Evolutionary conservation across 2,888 invertebrate species (phyloP), one percentile per base, ranked within the genome.

Genomic region (Sinhomidia bicolor): DNA sequence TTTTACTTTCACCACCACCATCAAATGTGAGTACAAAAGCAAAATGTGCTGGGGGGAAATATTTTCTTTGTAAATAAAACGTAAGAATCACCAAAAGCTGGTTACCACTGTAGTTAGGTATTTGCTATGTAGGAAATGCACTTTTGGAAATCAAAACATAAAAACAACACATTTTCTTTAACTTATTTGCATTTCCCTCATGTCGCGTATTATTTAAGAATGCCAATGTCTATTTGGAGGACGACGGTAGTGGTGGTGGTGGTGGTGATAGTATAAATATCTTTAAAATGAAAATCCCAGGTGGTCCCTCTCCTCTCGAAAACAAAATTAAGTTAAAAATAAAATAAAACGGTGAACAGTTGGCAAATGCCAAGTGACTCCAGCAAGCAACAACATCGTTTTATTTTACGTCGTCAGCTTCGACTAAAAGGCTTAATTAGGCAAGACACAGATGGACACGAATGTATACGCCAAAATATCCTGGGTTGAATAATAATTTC

Each of bases 201-300:
- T 17, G 65, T 65, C 60, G 14, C 36, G 4, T 17, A 36, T 1
- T 65, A 65, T n/a, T n/a, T n/a, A 32, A 36, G n/a, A n/a, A 65
- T 17, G 17, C 65, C n/a, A 36, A n/a, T 6, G 65, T 65, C 9
- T 65, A 26, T n/a, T 17, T 36, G 6, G 12, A 7, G n/a, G 65
- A 32, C 7, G 1, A 17, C 17, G n/a, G n/a, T n/a, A n/a, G n/a
- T n/a, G n/a, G n/a, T n/a, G n/a, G n/a, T n/a, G n/a, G n/a, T n/a
- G n/a, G n/a, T n/a, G n/a, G n/a, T n/a, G n/a, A n/a, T n/a, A n/a
- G n/a, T n/a, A n/a, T n/a, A n/a, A 36, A 65, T 36, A 36, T 65
- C 17, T 65, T 65, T 65, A 3, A 65, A 65, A 65, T 65, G 36
- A 9, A 36, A 74, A 44, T 74, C 74, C 74, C 74, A 74, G 44